Evolutionary conservation across 2,113 vertebrate species (phyloP).

Genomic region (Trochalopteron elliotii): DNA sequence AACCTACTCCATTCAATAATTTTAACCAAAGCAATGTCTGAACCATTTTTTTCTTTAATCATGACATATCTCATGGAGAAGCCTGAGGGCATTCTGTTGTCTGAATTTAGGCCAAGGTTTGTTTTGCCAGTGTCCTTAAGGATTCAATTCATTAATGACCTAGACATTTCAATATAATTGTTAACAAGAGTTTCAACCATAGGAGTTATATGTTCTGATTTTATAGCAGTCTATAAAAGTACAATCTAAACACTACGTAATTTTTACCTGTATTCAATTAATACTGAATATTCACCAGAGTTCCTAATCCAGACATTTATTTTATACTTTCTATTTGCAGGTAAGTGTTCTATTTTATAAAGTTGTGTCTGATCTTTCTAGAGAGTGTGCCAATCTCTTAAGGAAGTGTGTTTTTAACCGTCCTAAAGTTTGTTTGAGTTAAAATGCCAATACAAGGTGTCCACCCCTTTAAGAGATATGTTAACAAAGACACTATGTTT

Average conservation of each 20-base stretch:
- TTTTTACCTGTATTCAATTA: not conserved
- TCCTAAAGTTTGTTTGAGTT: not conserved
- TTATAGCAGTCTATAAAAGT: not conserved
- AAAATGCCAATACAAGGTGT: not conserved
- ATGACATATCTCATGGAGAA: not conserved
- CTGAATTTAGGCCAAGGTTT: conserved; percentile 4
- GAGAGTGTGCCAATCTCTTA: not conserved
- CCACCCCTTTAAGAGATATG: not conserved
- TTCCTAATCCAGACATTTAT: not conserved
- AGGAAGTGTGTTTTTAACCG: not conserved
- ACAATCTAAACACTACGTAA: not conserved
- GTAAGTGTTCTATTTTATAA: not conserved
- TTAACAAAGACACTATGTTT: not conserved
- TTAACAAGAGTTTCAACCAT: not conserved
- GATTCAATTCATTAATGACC: not conserved
- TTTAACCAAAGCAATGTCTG: not conserved
- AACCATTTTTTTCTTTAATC: conserved; percentile 14
- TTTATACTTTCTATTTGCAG: not conserved
- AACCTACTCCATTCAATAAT: conserved; percentile 12
- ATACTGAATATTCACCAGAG: not conserved
- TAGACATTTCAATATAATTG: not conserved
- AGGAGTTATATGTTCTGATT: not conserved
- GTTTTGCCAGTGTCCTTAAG: not conserved
- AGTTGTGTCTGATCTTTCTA: not conserved
- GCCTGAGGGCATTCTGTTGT: not conserved